phyloP scores from a whole-genome alignment of 2,797 vertebrate species.

The Bovichtus variegatus region DNA sequence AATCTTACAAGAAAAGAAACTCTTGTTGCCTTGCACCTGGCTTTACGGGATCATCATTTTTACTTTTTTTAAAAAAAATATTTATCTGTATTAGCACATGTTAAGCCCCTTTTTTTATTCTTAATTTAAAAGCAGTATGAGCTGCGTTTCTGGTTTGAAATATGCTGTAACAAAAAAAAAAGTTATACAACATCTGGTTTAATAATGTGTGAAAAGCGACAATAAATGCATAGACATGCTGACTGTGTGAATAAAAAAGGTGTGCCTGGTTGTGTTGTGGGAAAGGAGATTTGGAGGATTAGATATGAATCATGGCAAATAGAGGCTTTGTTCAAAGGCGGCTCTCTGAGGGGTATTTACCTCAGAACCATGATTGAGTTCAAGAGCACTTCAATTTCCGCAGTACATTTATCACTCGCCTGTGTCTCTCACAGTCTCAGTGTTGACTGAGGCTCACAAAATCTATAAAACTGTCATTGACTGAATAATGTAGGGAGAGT shows the following conservation, averaged over 20 bases:
- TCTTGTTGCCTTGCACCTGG: neutral
- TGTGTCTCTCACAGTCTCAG: constrained; percentile 11
- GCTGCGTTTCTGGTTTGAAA: neutral
- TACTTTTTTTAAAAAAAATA: neutral
- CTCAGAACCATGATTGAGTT: constrained; percentile 31
- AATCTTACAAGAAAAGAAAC: constrained; percentile 11
- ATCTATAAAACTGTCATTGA: constrained; percentile 40
- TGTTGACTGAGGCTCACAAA: constrained; percentile 40
- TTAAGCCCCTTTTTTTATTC: neutral
- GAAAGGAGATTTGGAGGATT: constrained; percentile 37
- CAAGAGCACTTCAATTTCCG: constrained; percentile 44
- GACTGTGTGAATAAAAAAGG: neutral
- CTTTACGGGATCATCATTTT: neutral
- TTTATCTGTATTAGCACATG: accelerated
- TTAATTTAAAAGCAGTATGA: neutral
- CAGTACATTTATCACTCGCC: constrained; percentile 46
- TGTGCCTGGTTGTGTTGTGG: constrained; percentile 9
- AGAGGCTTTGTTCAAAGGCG: constrained; percentile 34
- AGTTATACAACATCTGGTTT: neutral
- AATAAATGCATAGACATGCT: neutral
- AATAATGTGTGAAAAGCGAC: neutral
- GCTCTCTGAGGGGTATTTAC: constrained; percentile 46
- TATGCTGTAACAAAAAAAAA: neutral
- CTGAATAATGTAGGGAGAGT: constrained; percentile 18
- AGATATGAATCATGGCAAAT: constrained; percentile 42